Percentiles rank a stretch among this genome's conserved stretches.
Evolutionary conservation across 2,113 vertebrate species (phyloP).

Genomic region (Tetrax tetrax): DNA sequence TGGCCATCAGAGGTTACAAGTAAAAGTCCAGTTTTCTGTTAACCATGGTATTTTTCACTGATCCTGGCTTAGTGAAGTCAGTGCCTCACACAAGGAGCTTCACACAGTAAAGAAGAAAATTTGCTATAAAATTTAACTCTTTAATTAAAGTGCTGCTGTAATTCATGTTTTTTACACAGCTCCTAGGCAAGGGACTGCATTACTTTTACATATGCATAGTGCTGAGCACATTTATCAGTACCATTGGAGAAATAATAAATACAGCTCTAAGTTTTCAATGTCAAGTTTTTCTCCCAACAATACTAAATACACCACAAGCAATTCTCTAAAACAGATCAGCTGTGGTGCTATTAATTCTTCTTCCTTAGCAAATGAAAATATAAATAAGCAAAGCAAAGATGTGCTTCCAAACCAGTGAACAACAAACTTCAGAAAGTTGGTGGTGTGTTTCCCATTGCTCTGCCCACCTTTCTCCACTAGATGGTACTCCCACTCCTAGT

Average conservation of each 20-base stretch:
- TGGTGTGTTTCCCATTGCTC: background rate
- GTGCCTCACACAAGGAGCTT: background rate
- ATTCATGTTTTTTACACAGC: background rate
- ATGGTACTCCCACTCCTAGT: constrained; percentile 56
- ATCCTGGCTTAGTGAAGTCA: background rate
- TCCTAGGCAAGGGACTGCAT: background rate
- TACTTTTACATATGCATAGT: background rate
- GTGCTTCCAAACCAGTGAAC: background rate
- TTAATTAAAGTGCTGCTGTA: background rate
- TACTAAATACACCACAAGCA: background rate
- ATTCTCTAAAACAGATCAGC: background rate
- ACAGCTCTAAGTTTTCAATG: background rate
- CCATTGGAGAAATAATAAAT: background rate
- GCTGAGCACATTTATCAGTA: background rate
- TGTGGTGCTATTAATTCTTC: background rate
- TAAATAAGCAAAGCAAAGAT: background rate
- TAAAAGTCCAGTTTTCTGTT: background rate
- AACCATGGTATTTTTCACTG: background rate
- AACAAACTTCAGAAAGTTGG: background rate
- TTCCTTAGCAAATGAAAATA: background rate
- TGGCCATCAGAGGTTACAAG: background rate
- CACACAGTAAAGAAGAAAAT: background rate
- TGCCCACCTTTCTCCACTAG: constrained; percentile 55
- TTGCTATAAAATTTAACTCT: background rate
- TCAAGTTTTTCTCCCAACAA: background rate